These are phyloP conservation scores for Ichneumon xanthorius DNA, from an alignment of 2,888 invertebrate species.

Conservation along the genomic window DNA sequence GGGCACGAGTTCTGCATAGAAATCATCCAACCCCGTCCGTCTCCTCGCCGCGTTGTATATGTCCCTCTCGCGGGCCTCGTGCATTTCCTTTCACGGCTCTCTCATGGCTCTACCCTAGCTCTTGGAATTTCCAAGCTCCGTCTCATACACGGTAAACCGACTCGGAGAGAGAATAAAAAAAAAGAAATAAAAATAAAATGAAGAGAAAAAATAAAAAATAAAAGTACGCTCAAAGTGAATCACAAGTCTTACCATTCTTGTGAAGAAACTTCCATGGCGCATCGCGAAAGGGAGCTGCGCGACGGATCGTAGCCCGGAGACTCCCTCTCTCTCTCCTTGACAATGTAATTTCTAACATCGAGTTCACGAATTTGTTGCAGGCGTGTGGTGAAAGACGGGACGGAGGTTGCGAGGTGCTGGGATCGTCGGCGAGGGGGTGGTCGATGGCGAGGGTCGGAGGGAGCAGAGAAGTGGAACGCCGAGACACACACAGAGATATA, in stretches of 20 bases:
- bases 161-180: not conserved
- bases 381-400: slow-evolving; percentile 59
- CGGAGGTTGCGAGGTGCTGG: slow-evolving; percentile 75
- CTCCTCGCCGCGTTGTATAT: slow-evolving; percentile 31
- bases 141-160: slow-evolving; percentile 10
- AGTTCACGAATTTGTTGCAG: slow-evolving; percentile 73
- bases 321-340: slow-evolving; percentile 41
- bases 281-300: not conserved
- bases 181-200: slow-evolving; percentile 11
- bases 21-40: slow-evolving; percentile 62
- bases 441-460: slow-evolving; percentile 65
- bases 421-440: slow-evolving; percentile 65
- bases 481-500: slow-evolving; percentile 75
- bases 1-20: slow-evolving; percentile 71
- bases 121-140: slow-evolving; percentile 2
- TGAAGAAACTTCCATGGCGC: slow-evolving; percentile 34
- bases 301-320: slow-evolving; percentile 50
- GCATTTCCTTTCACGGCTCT: slow-evolving; percentile 53
- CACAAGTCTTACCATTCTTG: slow-evolving; percentile 67
- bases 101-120: slow-evolving; percentile 17
- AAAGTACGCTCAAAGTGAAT: slow-evolving; percentile 58
- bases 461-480: slow-evolving; percentile 72
- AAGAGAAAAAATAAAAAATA: slow-evolving; percentile 10
- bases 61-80: slow-evolving; percentile 30
- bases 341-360: slow-evolving; percentile 78